Conservation (phyloP, 1,140 invertebrate genomes). For the Aphelenchoides besseyi region DNA sequence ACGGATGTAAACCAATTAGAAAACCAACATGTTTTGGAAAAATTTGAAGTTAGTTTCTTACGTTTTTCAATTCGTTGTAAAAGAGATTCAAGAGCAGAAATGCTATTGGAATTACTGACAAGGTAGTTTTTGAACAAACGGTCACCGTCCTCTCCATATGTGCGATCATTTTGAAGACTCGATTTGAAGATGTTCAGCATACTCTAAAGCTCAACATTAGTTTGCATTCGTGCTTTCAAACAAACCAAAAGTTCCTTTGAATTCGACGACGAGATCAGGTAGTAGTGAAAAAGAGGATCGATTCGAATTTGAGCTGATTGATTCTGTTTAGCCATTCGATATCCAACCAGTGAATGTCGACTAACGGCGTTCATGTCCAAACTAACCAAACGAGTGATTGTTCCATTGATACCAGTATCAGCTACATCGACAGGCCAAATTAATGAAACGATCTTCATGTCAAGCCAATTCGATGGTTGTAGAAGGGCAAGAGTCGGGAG, state of each 20-base stretch:
- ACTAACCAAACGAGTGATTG: slow-evolving; percentile 5
- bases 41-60: not conserved
- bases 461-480: not conserved
- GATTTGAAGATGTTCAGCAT: not conserved
- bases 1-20: not conserved
- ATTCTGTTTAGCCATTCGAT: not conserved
- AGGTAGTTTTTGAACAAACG: not conserved
- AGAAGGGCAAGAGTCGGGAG: not conserved
- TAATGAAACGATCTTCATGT: not conserved
- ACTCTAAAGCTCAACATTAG: not conserved
- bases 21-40: not conserved
- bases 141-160: not conserved
- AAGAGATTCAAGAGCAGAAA: not conserved
- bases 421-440: slow-evolving; percentile 9
- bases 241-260: not conserved
- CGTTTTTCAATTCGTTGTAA: not conserved
- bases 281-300: slow-evolving; percentile 8
- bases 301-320: not conserved
- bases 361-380: not conserved
- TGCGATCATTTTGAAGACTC: not conserved
- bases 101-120: not conserved
- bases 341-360: not conserved
- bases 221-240: not conserved
- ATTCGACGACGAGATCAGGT: not conserved
- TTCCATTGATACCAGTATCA: not conserved